Evolutionary conservation across 2,113 vertebrate genomes (phyloP).

Genomic region (Gopherus evgoodei): DNA sequence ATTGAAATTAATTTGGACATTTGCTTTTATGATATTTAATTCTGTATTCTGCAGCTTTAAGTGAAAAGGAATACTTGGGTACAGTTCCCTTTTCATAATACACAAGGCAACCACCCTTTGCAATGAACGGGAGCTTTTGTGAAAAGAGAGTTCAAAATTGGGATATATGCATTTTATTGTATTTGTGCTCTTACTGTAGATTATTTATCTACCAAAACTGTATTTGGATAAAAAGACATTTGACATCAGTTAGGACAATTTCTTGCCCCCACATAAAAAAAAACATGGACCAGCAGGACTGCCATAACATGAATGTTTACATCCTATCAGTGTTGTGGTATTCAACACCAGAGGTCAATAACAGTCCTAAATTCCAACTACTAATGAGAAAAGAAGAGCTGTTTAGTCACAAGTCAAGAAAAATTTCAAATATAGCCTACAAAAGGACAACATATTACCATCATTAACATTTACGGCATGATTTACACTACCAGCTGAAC

Average conservation of each 20-base stretch:
- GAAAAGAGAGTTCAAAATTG: not conserved
- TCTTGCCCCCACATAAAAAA: not conserved
- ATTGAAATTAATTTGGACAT: not conserved
- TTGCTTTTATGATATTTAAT: not conserved
- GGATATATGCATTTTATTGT: not conserved
- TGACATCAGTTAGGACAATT: not conserved
- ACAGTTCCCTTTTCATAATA: not conserved
- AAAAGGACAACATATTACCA: not conserved
- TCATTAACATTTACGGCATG: not conserved
- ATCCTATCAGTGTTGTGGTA: not conserved
- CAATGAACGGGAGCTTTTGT: not conserved
- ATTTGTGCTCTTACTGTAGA: not conserved
- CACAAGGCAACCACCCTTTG: not conserved
- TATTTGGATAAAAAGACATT: rapidly evolving
- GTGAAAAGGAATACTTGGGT: not conserved
- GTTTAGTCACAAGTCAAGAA: not conserved
- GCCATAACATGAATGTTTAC: rapidly evolving
- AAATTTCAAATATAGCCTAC: not conserved
- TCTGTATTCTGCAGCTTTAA: not conserved
- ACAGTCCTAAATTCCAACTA: not conserved
- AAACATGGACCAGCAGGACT: rapidly evolving
- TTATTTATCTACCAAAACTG: not conserved
- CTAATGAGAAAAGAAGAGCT: not conserved
- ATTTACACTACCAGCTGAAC: not conserved
- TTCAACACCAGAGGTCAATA: not conserved